A percentile compares a stretch with the other conserved stretches of the same genome.
phyloP scores from a whole-genome alignment of 30 jellyfish, hydroid and myxozoan species.

The Hydractinia echinata region DNA sequence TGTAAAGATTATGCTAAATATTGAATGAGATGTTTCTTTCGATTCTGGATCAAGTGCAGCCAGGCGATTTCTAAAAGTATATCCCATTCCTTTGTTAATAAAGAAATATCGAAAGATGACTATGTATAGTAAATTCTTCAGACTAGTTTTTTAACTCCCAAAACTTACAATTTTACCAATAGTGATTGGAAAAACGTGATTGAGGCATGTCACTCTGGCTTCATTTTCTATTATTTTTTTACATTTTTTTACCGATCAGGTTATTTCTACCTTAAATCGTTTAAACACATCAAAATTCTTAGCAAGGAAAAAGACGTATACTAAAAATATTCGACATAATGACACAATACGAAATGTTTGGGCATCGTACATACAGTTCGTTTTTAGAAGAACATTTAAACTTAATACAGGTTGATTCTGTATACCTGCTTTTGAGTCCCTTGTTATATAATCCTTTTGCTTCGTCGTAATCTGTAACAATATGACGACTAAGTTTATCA shows the following conservation, averaged over 20 bases:
- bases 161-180: background rate
- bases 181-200: background rate
- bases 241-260: background rate
- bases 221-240: too few species aligned
- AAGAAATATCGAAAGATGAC: background rate
- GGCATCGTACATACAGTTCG: too few species aligned
- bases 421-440: conserved; percentile 80
- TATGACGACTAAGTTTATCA: conserved; percentile 79
- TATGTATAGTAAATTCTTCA: background rate
- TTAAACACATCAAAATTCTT: background rate
- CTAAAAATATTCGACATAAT: background rate
- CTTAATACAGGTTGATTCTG: background rate
- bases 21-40: conserved; percentile 79
- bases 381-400: background rate
- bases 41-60: conserved; percentile 95
- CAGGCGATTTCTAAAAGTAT: conserved; percentile 67
- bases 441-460: conserved; percentile 50
- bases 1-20: conserved; percentile 63
- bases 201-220: background rate
- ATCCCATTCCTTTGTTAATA: background rate
- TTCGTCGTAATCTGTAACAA: conserved; percentile 75
- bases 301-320: background rate
- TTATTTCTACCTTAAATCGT: background rate
- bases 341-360: background rate
- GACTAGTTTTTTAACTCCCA: background rate